phyloP scores from a whole-genome alignment of 2,113 vertebrate genomes.

The Dromas ardeola region DNA sequence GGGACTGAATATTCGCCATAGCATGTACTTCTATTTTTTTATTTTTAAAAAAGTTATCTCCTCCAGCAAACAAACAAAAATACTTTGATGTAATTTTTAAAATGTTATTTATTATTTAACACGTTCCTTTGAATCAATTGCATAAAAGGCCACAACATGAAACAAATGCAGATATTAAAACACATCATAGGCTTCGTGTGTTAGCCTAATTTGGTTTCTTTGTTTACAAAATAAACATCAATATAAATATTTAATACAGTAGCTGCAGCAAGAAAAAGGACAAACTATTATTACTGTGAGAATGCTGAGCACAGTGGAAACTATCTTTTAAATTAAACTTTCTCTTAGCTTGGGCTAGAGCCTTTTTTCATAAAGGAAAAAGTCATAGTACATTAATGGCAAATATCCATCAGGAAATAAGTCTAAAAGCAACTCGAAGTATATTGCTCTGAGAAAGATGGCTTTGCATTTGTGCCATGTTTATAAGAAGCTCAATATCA shows the following conservation, averaged over 20 bases:
- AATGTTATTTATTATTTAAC: conserved; percentile 72
- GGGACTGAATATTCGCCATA: not conserved
- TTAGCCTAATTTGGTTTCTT: conserved; percentile 71
- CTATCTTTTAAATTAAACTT: conserved; percentile 55
- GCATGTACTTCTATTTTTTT: not conserved
- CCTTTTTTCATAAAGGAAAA: conserved; percentile 45
- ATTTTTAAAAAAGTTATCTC: not conserved
- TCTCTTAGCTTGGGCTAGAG: conserved; percentile 13
- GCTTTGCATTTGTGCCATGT: conserved; percentile 21
- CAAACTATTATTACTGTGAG: conserved; percentile 52
- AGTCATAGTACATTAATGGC: conserved; percentile 35
- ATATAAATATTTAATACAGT: conserved; percentile 75
- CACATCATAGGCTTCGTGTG: conserved; percentile 57
- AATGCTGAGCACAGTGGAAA: conserved; percentile 44
- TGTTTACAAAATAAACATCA: conserved; percentile 76
- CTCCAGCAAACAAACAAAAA: conserved; percentile 27
- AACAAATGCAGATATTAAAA: conserved; percentile 70
- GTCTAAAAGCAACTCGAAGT: conserved; percentile 26
- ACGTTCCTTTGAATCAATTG: conserved; percentile 63
- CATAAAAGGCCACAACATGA: conserved; percentile 51
- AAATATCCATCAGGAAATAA: conserved; percentile 49
- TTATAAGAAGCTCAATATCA: conserved; percentile 34
- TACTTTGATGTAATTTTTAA: conserved; percentile 62
- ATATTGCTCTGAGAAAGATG: conserved; percentile 28
- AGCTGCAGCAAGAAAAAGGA: conserved; percentile 65